Evolutionary conservation across 2,888 invertebrate species (phyloP).

Genomic region (Machimus atricapillus): DNA sequence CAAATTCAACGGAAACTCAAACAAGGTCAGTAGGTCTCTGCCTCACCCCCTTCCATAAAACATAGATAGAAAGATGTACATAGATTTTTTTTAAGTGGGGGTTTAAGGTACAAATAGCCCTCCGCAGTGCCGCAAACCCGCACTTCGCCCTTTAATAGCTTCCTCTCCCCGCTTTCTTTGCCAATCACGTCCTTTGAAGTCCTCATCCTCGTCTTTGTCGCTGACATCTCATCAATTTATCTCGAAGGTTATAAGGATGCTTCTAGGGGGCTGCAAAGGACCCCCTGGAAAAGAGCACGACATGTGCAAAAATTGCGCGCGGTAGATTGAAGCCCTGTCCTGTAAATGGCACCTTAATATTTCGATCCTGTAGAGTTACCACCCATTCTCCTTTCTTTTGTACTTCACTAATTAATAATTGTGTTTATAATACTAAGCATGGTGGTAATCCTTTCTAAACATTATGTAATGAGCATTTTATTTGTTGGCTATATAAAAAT

Average conservation of each 20-base stretch:
- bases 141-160: not conserved
- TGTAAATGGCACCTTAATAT: not conserved
- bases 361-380: not conserved
- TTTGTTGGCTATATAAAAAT: too few relatives aligned
- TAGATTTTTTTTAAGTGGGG: not conserved
- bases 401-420: not conserved
- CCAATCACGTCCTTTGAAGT: conserved; percentile 16
- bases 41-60: not conserved
- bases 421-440: not conserved
- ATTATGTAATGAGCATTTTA: too few relatives aligned
- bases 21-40: conserved; percentile 69
- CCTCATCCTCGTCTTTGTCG: not conserved
- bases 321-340: not conserved
- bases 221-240: conserved; percentile 27
- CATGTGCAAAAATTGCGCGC: not conserved
- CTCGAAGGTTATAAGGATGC: not conserved
- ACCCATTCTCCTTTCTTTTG: not conserved
- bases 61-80: not conserved
- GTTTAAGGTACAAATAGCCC: not conserved
- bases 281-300: not conserved
- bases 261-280: not conserved
- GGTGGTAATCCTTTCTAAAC: too few relatives aligned
- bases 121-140: not conserved
- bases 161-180: not conserved
- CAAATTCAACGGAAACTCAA: conserved; percentile 81